These are phyloP conservation scores for Babyrousa celebensis DNA, from an alignment of 2,797 vertebrate species.

Conservation along the genomic window DNA sequence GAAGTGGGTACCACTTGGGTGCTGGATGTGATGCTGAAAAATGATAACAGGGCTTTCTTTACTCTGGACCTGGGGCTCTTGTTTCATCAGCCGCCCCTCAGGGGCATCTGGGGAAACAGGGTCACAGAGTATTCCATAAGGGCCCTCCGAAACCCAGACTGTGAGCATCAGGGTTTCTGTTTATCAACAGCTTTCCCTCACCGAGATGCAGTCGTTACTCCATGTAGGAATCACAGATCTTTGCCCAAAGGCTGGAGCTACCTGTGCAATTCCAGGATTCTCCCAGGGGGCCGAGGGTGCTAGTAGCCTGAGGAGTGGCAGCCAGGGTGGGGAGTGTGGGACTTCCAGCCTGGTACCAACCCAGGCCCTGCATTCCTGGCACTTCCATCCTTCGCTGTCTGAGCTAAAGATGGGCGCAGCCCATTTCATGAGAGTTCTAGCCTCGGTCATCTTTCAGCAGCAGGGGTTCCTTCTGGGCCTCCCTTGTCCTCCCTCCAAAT, in stretches of 20 bases:
- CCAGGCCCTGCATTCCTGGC: not conserved
- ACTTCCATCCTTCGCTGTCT: rapidly evolving
- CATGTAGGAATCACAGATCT: not conserved
- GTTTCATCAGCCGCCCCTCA: not conserved
- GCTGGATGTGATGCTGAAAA: not conserved
- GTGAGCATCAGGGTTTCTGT: not conserved
- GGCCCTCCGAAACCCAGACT: not conserved
- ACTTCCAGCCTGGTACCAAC: not conserved
- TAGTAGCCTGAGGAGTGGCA: not conserved
- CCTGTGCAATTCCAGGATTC: not conserved
- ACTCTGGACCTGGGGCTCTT: not conserved
- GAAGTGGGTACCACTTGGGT: too few relatives aligned
- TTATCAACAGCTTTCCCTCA: not conserved
- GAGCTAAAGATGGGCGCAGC: not conserved
- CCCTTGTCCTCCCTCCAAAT: not conserved
- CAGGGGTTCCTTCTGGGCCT: not conserved
- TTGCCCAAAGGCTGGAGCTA: not conserved
- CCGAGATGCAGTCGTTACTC: rapidly evolving
- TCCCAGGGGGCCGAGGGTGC: not conserved
- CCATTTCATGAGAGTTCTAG: not conserved
- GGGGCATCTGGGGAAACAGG: not conserved
- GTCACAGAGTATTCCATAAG: not conserved
- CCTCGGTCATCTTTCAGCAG: not conserved
- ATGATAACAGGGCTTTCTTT: not conserved
- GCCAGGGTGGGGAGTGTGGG: rapidly evolving